phyloP scores from a whole-genome alignment of 2,888 invertebrate genomes.

The Parnassius apollo region DNA sequence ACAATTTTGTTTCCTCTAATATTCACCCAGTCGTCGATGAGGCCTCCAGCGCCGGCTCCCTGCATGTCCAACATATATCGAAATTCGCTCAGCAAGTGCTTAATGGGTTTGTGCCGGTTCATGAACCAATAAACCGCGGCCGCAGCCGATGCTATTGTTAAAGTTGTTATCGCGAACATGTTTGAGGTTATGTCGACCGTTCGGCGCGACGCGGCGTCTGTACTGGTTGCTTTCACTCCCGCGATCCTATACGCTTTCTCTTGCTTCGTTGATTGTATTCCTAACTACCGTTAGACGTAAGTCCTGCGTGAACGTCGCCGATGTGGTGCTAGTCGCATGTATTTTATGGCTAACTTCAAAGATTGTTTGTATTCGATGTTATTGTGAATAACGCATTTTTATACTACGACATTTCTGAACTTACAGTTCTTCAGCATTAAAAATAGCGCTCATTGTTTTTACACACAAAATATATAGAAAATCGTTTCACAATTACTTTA shows the following conservation, averaged over 20 bases:
- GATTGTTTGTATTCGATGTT: too few relatives aligned
- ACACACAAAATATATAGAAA: too few relatives aligned
- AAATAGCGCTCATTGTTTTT: too few relatives aligned
- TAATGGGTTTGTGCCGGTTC: constrained; percentile 78
- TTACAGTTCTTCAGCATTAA: too few relatives aligned
- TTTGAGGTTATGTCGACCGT: constrained; percentile 60
- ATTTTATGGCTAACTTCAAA: background rate
- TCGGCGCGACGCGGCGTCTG: constrained; percentile 55
- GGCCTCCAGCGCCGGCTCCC: constrained; percentile 79
- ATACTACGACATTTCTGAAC: too few relatives aligned
- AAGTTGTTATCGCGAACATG: constrained; percentile 54
- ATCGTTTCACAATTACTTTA: too few relatives aligned
- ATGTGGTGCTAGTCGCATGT: background rate
- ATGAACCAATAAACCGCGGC: constrained; percentile 68
- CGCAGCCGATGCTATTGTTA: constrained; percentile 47
- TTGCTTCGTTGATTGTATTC: constrained; percentile 55
- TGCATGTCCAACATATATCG: constrained; percentile 81
- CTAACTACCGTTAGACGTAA: constrained; percentile 60
- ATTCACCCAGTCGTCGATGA: constrained; percentile 82
- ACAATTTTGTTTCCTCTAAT: constrained; percentile 81
- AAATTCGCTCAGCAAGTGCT: constrained; percentile 75
- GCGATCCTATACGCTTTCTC: constrained; percentile 75
- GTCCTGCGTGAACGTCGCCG: constrained; percentile 37
- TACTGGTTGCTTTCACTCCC: constrained; percentile 72
- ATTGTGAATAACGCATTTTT: too few relatives aligned